phyloP scores from a whole-genome alignment of 2,797 vertebrate genomes.

The Basileuterus tristriatus region DNA sequence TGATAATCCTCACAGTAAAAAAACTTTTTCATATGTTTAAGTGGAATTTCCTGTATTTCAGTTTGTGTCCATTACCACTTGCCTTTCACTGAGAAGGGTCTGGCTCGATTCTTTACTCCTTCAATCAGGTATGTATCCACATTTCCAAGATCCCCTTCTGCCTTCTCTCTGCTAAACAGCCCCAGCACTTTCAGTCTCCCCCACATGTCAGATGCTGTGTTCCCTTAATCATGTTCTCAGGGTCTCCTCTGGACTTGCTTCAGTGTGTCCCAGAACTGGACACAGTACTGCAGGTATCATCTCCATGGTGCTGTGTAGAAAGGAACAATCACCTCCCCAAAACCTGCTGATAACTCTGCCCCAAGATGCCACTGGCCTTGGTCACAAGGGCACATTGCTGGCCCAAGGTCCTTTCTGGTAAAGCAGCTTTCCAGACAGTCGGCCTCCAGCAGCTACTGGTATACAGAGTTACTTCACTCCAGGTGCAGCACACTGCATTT shows the following conservation, averaged over 20 bases:
- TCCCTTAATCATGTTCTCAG: background rate
- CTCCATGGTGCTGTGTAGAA: background rate
- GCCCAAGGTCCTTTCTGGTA: background rate
- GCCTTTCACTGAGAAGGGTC: background rate
- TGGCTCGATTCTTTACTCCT: background rate
- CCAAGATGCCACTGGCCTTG: background rate
- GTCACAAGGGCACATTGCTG: background rate
- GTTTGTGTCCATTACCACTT: background rate
- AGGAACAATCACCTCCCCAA: background rate
- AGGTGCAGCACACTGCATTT: background rate
- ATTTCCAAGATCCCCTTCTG: background rate
- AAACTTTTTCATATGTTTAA: background rate
- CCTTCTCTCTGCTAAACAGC: background rate
- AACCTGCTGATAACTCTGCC: background rate
- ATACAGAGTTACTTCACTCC: background rate
- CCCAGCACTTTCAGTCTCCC: background rate
- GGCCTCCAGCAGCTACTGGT: background rate
- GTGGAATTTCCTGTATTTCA: background rate
- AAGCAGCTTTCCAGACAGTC: background rate
- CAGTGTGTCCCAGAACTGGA: background rate
- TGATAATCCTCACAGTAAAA: background rate
- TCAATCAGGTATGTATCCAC: background rate
- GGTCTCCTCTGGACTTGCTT: background rate
- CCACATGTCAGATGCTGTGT: background rate
- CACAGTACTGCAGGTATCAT: background rate